phyloP scores from a whole-genome alignment of 2,113 vertebrate genomes.

The Melanerpes formicivorus region DNA sequence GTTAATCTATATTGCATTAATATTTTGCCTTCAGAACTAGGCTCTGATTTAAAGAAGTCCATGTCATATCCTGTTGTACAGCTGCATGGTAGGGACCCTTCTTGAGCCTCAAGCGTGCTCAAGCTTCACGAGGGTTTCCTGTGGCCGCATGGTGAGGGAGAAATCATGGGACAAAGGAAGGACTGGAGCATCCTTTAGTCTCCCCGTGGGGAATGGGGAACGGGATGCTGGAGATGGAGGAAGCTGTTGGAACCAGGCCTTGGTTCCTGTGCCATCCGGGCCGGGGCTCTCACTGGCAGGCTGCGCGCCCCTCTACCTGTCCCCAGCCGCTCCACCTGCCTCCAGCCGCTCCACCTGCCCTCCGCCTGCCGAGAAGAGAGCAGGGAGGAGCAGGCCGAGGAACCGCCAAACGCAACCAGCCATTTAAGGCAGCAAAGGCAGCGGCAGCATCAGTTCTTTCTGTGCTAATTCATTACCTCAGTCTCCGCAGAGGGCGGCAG shows the following conservation, averaged over 20 bases:
- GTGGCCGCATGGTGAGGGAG: background rate
- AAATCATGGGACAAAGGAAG: background rate
- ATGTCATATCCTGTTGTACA: background rate
- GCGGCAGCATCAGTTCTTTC: background rate
- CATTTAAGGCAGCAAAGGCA: slow-evolving; percentile 34
- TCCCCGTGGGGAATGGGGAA: accelerated
- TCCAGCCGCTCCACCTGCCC: background rate
- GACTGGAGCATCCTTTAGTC: accelerated
- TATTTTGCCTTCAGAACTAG: background rate
- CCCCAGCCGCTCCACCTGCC: background rate
- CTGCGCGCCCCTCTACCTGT: no score
- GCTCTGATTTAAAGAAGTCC: background rate
- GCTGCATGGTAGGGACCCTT: background rate
- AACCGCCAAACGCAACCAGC: background rate
- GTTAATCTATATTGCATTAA: background rate
- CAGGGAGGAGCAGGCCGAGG: no score
- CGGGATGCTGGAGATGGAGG: background rate
- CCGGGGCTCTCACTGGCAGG: no score
- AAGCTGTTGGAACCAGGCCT: background rate
- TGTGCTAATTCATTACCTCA: background rate
- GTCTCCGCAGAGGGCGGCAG: background rate
- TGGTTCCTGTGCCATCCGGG: no score
- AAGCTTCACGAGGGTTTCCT: background rate
- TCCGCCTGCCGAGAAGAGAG: background rate
- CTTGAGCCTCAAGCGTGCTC: background rate